Base-by-base conservation (phyloP, 2,113 vertebrate species). In the Xyrauchen texanus region DNA sequence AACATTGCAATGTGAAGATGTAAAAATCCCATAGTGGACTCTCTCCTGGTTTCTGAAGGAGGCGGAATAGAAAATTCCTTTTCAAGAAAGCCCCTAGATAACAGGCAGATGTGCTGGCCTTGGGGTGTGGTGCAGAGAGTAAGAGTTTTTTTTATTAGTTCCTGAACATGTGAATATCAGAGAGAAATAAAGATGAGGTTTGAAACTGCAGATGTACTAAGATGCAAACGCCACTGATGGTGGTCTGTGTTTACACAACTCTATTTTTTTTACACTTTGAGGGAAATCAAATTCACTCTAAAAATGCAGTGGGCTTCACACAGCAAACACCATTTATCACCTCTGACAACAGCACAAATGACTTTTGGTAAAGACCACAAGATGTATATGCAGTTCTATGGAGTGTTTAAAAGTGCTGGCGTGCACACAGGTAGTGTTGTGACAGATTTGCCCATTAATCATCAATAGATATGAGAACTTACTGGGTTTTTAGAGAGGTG, bases 361-460 rank as follows among this genome's bases (percentile, higher is more conserved):
- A 90, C 89, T 88, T 81, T 85, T 84, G 87, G 83, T 90, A 88
- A 91, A 90, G 83, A 90, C 87, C 81, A 84, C 78, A 78, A 87
- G 85, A 86, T 79, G 88, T 87, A 86, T 87, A 88, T 85, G 83
- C 70, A 83, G 86, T 77, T 82, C 57, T 77, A 68, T 58, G 10
- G 72, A 63, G 72, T 74, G 72, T 74, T 74, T 74, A 74, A 74
- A 74, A 74, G 72, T 63, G 60, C 72, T 74, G 72, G 45, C 7
- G 12, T 62, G 46, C 16, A 63, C 58, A 74, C 8, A 11, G 72
- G 72, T 74, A 46, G 16, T 16, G 8, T 16, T 74, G 72, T 63
- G 72, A 74, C 58, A 63, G 72, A 74, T 74, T 74, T 74, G 60
- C 58, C 60, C 72, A 74, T 74, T 74, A 63, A 74, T 74, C 72